Evolutionary conservation across 2,797 vertebrate species (phyloP).

Genomic region (Lagocephalus sceleratus): DNA sequence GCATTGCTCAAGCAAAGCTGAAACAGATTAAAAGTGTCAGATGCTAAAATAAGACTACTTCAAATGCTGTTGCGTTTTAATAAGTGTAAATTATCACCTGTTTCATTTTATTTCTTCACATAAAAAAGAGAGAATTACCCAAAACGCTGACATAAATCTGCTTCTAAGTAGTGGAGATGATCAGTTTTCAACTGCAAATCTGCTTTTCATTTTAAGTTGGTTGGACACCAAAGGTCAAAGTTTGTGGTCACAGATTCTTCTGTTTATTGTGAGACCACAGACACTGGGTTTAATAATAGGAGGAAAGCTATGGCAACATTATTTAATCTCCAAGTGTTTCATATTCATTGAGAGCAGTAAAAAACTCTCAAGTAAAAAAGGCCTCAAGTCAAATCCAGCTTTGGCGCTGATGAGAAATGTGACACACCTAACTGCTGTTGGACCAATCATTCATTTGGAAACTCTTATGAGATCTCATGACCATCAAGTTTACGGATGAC

Average conservation of each 20-base stretch:
- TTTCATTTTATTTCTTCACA: no score
- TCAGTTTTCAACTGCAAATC: not conserved
- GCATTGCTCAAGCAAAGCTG: conserved; percentile 16
- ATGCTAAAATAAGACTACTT: no score
- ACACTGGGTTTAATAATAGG: not conserved
- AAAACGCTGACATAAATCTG: no score
- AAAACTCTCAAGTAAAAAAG: not conserved
- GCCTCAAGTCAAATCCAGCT: conserved; percentile 6
- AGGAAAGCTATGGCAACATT: not conserved
- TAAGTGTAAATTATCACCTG: not conserved
- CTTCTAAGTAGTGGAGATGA: no score
- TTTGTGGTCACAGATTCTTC: no score
- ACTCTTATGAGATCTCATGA: not conserved
- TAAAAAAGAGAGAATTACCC: no score
- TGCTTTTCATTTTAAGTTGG: conserved; percentile 15
- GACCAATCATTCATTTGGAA: not conserved
- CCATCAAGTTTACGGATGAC: not conserved
- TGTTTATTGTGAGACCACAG: not conserved
- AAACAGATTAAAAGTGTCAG: not conserved
- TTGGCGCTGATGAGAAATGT: not conserved
- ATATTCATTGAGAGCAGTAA: not conserved
- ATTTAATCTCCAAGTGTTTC: conserved; percentile 3
- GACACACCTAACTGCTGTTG: not conserved
- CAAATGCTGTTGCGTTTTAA: no score
- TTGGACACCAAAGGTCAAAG: no score